Evolutionary conservation across 1,140 invertebrate genomes (phyloP).

Genomic region (Panagrolaimus sp.): DNA sequence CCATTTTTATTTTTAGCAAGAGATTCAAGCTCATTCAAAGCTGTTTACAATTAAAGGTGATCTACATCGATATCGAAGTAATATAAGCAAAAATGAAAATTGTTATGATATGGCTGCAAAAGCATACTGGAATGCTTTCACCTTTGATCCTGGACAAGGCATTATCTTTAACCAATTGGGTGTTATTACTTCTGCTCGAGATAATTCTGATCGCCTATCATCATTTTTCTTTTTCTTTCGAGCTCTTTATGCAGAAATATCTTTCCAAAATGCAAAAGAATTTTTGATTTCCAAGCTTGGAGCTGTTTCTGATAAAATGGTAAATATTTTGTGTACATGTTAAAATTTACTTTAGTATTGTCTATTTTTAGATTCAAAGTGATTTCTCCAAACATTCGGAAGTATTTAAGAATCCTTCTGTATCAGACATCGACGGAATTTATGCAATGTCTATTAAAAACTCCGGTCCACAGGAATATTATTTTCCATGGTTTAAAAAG

Average conservation of each 20-base stretch:
- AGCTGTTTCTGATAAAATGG: constrained; percentile 4
- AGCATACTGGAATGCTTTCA: not conserved
- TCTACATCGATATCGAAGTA: constrained; percentile 7
- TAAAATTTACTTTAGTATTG: too few relatives aligned
- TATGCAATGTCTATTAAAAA: not conserved
- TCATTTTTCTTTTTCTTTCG: not conserved
- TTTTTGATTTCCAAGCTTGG: not conserved
- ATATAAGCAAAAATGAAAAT: not conserved
- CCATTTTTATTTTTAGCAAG: not conserved
- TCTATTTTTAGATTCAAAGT: not conserved
- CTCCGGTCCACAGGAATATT: not conserved
- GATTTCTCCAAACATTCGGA: not conserved
- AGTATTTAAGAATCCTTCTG: not conserved
- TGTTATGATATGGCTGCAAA: not conserved
- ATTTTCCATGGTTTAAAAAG: not conserved
- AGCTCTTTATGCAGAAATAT: not conserved
- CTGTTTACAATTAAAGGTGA: constrained; percentile 2
- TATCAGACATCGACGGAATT: not conserved
- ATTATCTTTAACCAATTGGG: constrained; percentile 8
- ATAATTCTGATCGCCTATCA: not conserved
- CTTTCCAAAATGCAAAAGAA: not conserved
- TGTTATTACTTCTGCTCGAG: not conserved
- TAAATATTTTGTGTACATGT: not conserved
- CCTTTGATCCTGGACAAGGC: not conserved
- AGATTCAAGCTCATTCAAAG: constrained; percentile 3